Percentiles rank a stretch among this genome's conserved stretches.
Evolutionary conservation across 2,113 vertebrate genomes (phyloP).

Genomic region (Cisticola juncidis): DNA sequence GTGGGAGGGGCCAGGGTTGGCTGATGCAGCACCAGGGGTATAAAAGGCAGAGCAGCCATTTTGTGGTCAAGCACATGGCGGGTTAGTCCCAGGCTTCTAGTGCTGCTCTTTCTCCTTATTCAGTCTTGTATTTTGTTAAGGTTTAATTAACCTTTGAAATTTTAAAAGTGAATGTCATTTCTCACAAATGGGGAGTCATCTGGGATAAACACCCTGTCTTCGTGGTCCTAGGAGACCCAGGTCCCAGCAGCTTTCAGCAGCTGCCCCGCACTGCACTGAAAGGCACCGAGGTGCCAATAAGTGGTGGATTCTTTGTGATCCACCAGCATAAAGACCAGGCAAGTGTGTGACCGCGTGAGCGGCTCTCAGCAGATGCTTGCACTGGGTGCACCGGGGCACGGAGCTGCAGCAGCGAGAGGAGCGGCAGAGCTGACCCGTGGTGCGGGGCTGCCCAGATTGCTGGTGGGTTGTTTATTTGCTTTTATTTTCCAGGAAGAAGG

Average conservation of each 20-base stretch:
- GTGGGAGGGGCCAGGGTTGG: background rate
- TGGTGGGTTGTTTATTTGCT: background rate
- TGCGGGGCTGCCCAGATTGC: background rate
- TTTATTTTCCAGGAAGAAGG: background rate
- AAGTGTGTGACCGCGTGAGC: background rate
- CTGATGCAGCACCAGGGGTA: background rate
- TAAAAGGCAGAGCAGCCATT: background rate
- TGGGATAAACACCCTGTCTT: background rate
- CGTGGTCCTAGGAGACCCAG: background rate
- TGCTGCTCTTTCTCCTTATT: background rate
- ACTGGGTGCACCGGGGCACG: background rate
- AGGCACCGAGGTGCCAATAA: background rate
- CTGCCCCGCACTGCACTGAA: background rate
- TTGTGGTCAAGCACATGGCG: background rate
- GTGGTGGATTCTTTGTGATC: background rate
- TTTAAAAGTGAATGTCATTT: background rate
- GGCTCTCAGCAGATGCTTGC: background rate
- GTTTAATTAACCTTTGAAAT: background rate
- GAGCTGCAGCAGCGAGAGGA: too few relatives aligned
- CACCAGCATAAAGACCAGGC: background rate
- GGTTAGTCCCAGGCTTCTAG: background rate
- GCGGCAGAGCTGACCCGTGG: background rate
- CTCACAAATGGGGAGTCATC: background rate
- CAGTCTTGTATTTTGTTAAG: background rate
- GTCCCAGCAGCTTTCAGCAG: too few relatives aligned